These are phyloP conservation scores for Dinoponera quadriceps DNA, from an alignment of 1,140 invertebrate genomes.

Conservation along the genomic window DNA sequence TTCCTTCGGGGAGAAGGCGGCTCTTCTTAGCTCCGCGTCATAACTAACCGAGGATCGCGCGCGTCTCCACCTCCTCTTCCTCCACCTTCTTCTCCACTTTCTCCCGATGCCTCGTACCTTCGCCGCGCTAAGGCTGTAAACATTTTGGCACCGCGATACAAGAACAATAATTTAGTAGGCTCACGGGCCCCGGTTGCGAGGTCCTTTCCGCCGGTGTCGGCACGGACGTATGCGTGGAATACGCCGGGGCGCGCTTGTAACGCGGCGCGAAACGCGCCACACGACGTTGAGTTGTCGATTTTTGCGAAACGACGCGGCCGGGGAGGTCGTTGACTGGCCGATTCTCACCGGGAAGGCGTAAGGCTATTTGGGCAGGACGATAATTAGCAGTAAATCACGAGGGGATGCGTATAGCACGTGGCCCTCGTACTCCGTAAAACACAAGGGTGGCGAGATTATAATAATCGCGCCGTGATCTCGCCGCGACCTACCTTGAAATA, in stretches of 20 bases:
- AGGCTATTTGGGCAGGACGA: slow-evolving; percentile 68
- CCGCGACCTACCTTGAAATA: too few species aligned
- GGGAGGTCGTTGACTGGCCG: slow-evolving; percentile 74
- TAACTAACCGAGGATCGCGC: slow-evolving; percentile 68
- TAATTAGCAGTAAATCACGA: slow-evolving; percentile 75
- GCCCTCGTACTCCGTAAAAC: slow-evolving; percentile 67
- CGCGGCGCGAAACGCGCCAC: slow-evolving; percentile 68
- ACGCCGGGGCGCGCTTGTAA: slow-evolving; percentile 63
- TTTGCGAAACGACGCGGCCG: slow-evolving; percentile 73
- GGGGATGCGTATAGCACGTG: slow-evolving; percentile 63
- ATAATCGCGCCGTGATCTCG: slow-evolving; percentile 57
- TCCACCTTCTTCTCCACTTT: slow-evolving; percentile 27
- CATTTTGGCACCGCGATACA: slow-evolving; percentile 78
- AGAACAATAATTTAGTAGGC: slow-evolving; percentile 78
- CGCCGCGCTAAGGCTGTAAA: slow-evolving; percentile 72
- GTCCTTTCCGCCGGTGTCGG: slow-evolving; percentile 53
- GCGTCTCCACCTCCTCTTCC: slow-evolving; percentile 16
- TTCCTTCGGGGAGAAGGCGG: slow-evolving; percentile 61
- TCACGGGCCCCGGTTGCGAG: slow-evolving; percentile 62
- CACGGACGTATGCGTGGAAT: slow-evolving; percentile 36
- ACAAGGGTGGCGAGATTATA: slow-evolving; percentile 69
- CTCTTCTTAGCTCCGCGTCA: slow-evolving; percentile 70
- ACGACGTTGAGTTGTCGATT: slow-evolving; percentile 76
- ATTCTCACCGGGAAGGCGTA: slow-evolving; percentile 73
- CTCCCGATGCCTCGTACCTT: slow-evolving; percentile 49